These are phyloP conservation scores for Corythaeola cristata DNA, from an alignment of 2,113 vertebrate species.

Conservation along the genomic window DNA sequence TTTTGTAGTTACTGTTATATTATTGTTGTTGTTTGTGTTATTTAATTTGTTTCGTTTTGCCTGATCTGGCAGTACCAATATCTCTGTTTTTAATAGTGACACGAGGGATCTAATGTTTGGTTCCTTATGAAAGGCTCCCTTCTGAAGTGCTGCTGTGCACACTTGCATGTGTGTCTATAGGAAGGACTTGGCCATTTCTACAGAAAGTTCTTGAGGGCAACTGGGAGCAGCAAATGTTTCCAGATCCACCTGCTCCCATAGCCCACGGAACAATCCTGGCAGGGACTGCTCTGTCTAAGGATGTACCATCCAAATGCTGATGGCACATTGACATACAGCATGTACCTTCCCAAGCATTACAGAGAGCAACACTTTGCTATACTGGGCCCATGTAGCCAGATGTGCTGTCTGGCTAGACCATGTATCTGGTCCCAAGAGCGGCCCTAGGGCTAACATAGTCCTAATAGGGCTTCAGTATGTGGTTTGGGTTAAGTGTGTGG, in stretches of 20 bases:
- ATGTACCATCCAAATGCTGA: not conserved
- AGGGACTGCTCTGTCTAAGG: not conserved
- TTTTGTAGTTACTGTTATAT: not conserved
- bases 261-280: not conserved
- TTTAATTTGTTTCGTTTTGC: not conserved
- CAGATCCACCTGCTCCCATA: not conserved
- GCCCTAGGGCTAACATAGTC: not conserved
- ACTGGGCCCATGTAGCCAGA: rapidly evolving
- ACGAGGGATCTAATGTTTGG: not conserved
- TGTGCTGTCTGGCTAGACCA: not conserved
- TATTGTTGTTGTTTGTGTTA: not conserved
- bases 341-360: not conserved
- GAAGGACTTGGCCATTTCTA: not conserved
- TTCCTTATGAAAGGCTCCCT: not conserved
- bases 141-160: not conserved
- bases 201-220: not conserved
- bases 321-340: rapidly evolving
- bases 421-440: not conserved
- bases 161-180: not conserved
- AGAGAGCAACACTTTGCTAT: not conserved
- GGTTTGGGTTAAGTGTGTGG: not conserved
- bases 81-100: not conserved
- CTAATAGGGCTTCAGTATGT: not conserved
- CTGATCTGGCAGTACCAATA: not conserved
- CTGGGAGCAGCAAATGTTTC: not conserved